These are phyloP conservation scores for Invenusta paracnida DNA, from an alignment of 2,888 invertebrate genomes.

Conservation along the genomic window DNA sequence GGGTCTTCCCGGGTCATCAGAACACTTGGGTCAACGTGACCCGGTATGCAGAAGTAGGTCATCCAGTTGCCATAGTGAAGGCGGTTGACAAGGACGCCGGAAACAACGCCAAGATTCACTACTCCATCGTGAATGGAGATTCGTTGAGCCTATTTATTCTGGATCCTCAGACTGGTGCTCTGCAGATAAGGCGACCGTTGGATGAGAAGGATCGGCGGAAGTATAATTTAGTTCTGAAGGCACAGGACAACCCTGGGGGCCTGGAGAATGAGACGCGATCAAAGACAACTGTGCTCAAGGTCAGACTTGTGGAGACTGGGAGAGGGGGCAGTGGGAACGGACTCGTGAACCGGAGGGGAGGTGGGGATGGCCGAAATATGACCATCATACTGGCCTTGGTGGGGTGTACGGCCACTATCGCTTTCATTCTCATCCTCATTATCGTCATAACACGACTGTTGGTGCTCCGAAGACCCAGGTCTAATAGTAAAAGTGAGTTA, in stretches of 20 bases:
- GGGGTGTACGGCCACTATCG: constrained; percentile 11
- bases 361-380: not conserved
- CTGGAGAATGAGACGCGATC: not conserved
- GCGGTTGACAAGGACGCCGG: constrained; percentile 26
- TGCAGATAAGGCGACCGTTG: not conserved
- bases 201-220: not conserved
- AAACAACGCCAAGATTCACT: not conserved
- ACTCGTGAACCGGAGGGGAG: not conserved
- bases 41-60: not conserved
- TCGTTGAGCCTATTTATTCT: not conserved
- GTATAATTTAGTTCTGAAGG: not conserved
- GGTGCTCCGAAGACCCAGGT: not conserved
- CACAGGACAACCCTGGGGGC: not conserved
- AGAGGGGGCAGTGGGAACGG: not conserved
- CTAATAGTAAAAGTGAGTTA: not conserved
- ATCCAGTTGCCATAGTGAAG: constrained; percentile 12
- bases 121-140: constrained; percentile 10
- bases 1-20: constrained; percentile 9
- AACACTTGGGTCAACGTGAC: constrained; percentile 20
- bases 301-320: not conserved
- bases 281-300: constrained; percentile 1
- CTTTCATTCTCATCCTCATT: constrained; percentile 25
- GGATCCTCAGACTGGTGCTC: not conserved
- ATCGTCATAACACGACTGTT: not conserved
- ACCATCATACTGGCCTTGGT: constrained; percentile 18